phyloP scores from a whole-genome alignment of 2,113 vertebrate genomes.

The Pseudopodoces humilis region DNA sequence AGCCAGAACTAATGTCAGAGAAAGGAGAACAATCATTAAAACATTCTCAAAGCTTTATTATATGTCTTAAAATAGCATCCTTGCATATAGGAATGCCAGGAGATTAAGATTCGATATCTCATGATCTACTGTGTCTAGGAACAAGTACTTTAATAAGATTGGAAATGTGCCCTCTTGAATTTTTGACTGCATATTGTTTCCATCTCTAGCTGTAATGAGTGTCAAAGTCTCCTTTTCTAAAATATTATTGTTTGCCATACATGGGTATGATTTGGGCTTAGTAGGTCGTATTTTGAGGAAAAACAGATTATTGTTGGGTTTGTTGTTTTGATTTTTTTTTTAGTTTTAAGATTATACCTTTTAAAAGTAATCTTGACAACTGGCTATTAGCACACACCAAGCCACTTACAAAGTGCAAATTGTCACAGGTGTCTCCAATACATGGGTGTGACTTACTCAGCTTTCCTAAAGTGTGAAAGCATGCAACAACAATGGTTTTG shows the following conservation, averaged over 20 bases:
- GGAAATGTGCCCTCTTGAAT: conserved; percentile 36
- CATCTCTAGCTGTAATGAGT: conserved; percentile 1
- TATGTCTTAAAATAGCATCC: not conserved
- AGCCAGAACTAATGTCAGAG: not conserved
- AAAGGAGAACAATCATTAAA: conserved; percentile 26
- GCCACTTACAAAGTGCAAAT: not conserved
- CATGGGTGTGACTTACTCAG: not conserved
- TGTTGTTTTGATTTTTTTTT: not conserved
- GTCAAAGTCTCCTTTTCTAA: not conserved
- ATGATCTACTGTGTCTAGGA: conserved; percentile 37
- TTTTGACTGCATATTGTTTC: conserved; percentile 33
- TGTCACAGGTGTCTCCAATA: not conserved
- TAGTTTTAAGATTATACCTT: not conserved
- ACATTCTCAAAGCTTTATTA: conserved; percentile 2
- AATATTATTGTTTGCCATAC: not conserved
- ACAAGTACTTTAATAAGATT: conserved; percentile 42
- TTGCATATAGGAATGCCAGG: conserved; percentile 10
- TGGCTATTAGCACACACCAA: not conserved
- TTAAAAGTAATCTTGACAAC: not conserved
- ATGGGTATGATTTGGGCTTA: not conserved
- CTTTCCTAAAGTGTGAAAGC: not conserved
- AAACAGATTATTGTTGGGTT: not conserved
- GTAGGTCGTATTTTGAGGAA: not conserved
- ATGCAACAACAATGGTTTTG: not conserved
- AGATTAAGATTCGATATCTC: conserved; percentile 53